Evolutionary conservation across 2,113 vertebrate species (phyloP), one percentile per base, ranked within the genome.

Genomic region (Puma concolor): DNA sequence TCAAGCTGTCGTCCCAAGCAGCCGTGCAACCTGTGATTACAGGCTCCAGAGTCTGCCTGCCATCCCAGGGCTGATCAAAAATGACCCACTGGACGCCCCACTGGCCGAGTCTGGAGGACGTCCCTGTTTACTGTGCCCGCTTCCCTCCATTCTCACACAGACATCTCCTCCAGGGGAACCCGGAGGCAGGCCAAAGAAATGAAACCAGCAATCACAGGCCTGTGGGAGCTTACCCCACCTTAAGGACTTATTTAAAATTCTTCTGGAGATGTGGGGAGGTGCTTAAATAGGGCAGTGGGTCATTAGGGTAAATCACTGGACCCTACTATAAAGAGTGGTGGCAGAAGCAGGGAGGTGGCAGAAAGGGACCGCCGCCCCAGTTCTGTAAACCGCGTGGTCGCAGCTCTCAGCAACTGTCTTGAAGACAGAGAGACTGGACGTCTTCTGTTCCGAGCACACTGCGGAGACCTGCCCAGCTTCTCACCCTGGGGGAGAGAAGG

Each of bases 181-280:
- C 76, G 84, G 21, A 83, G 81, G 33, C 33, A 82, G 74, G 76
- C 48, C 74, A 77, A 91, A 52, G 67, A 93, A 69, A 94, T 31
- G 23, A 87, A 88, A 91, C 76, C 48, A 72, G 60, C 23, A 80
- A 79, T 88, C 90, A 57, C 3, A 33, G 77, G n/a, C 63, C 82
- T 86, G 14, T 33, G 41, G 81, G 54, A 67, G 14, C 86, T 89
- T 19, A 86, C 19, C 25, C 67, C 25, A 76, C 54, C 82, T 77
- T 74, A 48, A 94, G 76, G 41, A 72, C 92, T 88, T 90, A 31
- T 50, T 84, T 91, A 77, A 79, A 82, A 81, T 60, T 97, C 94
- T 96, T 83, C 54, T 77, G 19, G 83, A 52, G 44, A 95, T 80
- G 14, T 77, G 91, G 29, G 25, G 67, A 81, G 82, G 79, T 96